Conservation (phyloP, 1,140 invertebrate genomes). For the Micrasema minimum region DNA sequence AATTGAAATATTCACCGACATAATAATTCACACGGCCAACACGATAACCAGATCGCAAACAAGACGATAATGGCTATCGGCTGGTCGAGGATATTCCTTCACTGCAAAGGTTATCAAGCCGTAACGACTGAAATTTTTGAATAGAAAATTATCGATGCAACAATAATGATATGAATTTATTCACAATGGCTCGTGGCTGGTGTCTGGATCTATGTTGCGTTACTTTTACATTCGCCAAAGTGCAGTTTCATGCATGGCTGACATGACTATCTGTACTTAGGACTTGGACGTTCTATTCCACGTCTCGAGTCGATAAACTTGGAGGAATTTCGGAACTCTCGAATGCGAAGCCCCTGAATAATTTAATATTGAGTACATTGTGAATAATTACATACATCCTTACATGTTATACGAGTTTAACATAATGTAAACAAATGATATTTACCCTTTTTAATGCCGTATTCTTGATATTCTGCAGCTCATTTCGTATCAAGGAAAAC, state of each 20-base stretch:
- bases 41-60: constrained; percentile 1
- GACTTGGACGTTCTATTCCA: background rate
- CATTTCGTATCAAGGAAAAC: constrained; percentile 95
- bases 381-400: background rate
- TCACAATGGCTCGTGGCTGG: background rate
- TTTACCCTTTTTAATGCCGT: constrained; percentile 96
- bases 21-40: constrained; percentile 2
- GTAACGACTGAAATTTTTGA: constrained; percentile 25
- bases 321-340: constrained; percentile 10
- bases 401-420: background rate
- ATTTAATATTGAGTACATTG: background rate
- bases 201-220: background rate
- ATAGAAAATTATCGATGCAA: constrained; percentile 16
- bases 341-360: background rate
- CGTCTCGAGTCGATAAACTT: constrained; percentile 24
- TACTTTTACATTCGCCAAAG: constrained; percentile 15
- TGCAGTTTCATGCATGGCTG: constrained; percentile 18
- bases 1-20: constrained; percentile 5
- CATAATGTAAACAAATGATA: constrained; percentile 56
- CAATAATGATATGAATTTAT: constrained; percentile 14
- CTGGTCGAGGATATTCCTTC: too few species aligned
- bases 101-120: constrained; percentile 12
- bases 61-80: background rate
- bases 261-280: background rate
- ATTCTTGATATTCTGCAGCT: constrained; percentile 96